Evolutionary conservation across 2,888 invertebrate genomes (phyloP).

Genomic region (Helobdella robusta): DNA sequence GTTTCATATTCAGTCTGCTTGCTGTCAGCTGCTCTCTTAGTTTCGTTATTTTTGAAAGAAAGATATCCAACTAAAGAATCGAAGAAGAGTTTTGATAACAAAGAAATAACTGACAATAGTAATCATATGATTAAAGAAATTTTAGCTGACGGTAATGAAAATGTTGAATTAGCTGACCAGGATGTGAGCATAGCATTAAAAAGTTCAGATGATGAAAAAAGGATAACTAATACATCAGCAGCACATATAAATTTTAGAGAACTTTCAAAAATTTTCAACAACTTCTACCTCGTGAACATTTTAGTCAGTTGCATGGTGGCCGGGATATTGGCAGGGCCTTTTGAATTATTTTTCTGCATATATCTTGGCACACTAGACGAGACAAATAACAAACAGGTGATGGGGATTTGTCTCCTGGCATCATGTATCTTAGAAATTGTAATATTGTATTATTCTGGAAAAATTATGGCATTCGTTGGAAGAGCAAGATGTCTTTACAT

Average conservation of each 20-base stretch:
- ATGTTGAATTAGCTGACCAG: too few relatives aligned
- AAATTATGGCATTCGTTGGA: slow-evolving; percentile 64
- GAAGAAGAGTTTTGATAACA: too few relatives aligned
- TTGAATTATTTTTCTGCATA: slow-evolving; percentile 76
- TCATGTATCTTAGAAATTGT: slow-evolving; percentile 40
- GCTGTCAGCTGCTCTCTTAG: neutral
- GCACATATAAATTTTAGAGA: slow-evolving; percentile 2
- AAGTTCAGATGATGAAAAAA: too few relatives aligned
- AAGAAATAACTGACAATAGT: neutral
- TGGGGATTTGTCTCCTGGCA: slow-evolving; percentile 41
- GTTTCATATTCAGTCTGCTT: neutral
- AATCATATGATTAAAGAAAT: too few relatives aligned
- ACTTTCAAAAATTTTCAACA: slow-evolving; percentile 56
- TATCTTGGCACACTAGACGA: slow-evolving; percentile 32
- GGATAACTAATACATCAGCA: too few relatives aligned
- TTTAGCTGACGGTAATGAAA: too few relatives aligned
- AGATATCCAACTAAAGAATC: too few relatives aligned
- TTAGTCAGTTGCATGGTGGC: slow-evolving; percentile 70
- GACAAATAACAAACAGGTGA: slow-evolving; percentile 37
- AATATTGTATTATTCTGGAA: slow-evolving; percentile 66
- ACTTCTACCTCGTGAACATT: slow-evolving; percentile 70
- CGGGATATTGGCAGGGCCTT: slow-evolving; percentile 79
- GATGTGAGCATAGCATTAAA: too few relatives aligned
- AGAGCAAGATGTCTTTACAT: slow-evolving; percentile 74
- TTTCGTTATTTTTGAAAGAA: too few relatives aligned